Evolutionary conservation across 2,888 invertebrate species (phyloP).

Genomic region (Eupithecia dodoneata): DNA sequence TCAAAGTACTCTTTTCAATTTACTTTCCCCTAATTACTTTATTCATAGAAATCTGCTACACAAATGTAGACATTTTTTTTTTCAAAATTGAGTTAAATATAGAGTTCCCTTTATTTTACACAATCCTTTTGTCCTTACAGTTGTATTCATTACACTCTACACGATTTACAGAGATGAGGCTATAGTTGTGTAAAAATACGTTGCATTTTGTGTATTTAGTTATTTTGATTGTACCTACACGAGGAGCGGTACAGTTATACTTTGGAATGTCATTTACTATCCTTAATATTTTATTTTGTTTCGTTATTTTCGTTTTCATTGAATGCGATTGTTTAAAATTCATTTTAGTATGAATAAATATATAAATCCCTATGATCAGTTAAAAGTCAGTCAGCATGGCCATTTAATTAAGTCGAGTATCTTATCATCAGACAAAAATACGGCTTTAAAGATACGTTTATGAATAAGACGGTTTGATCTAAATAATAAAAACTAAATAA

Average conservation of each 20-base stretch:
- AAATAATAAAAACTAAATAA: slow-evolving; percentile 24
- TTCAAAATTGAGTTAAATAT: neutral
- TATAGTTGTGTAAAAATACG: slow-evolving; percentile 35
- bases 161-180: slow-evolving; percentile 30
- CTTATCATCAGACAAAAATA: neutral
- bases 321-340: neutral
- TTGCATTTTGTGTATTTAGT: neutral
- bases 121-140: neutral
- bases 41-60: neutral
- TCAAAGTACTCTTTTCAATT: neutral
- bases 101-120: neutral
- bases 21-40: neutral
- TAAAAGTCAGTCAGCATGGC: neutral
- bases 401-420: neutral
- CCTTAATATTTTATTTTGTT: neutral
- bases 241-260: neutral
- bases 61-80: neutral
- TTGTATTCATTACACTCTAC: neutral
- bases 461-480: neutral
- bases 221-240: neutral
- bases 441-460: neutral
- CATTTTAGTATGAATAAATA: neutral
- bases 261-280: neutral
- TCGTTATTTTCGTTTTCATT: neutral
- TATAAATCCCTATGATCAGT: neutral